phyloP scores from a whole-genome alignment of 2,888 invertebrate species.

The Cataglyphis livida region DNA sequence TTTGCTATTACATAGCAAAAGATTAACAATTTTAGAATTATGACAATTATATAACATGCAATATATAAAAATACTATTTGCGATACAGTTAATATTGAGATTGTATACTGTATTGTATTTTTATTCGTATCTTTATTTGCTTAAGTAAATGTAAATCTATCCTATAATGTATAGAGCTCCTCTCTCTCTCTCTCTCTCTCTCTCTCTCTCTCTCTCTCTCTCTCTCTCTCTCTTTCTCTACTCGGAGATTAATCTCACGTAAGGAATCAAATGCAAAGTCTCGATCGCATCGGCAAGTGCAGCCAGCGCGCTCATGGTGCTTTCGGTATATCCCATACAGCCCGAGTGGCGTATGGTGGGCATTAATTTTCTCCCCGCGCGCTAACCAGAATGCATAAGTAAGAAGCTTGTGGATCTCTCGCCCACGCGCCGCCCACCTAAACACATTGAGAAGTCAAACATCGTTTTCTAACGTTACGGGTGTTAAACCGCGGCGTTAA shows the following conservation, averaged over 20 bases:
- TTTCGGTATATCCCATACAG: constrained; percentile 50
- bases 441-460: constrained; percentile 69
- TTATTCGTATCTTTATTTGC: constrained; percentile 24
- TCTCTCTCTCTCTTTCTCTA: not conserved
- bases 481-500: constrained; percentile 73
- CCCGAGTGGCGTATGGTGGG: constrained; percentile 43
- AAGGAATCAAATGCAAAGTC: constrained; percentile 50
- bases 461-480: constrained; percentile 60
- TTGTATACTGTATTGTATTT: not conserved
- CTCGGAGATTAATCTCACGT: constrained; percentile 45
- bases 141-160: constrained; percentile 38
- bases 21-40: not conserved
- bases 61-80: not conserved
- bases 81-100: not conserved
- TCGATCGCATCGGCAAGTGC: constrained; percentile 55
- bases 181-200: not conserved
- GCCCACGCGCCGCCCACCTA: constrained; percentile 76
- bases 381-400: constrained; percentile 71
- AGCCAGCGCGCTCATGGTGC: constrained; percentile 24
- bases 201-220: not conserved
- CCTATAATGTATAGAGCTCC: not conserved
- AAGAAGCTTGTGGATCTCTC: constrained; percentile 68
- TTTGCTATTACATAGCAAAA: not conserved
- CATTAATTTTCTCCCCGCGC: constrained; percentile 65
- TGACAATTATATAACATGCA: not conserved